Conservation (phyloP, 2,113 vertebrate genomes). For the Lycaon pictus region DNA sequence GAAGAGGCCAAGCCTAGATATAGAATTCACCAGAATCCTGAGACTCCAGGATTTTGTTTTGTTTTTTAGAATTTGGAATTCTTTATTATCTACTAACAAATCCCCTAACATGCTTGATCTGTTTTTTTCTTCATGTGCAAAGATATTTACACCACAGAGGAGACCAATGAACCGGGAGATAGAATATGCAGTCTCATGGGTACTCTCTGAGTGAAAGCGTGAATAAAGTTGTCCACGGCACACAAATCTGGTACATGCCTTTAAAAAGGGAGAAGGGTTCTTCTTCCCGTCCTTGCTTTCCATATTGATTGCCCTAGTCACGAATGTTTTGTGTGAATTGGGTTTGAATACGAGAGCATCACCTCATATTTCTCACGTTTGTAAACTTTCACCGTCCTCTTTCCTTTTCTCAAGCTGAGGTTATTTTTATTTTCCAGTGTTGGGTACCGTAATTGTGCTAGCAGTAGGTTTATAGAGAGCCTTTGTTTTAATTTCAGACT, state of each 20-base stretch:
- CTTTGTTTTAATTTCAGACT: conserved; percentile 67
- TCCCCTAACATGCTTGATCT: neutral
- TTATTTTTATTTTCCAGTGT: conserved; percentile 46
- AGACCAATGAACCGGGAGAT: neutral
- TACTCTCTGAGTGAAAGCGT: neutral
- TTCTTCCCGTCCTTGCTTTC: neutral
- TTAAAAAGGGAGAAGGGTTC: neutral
- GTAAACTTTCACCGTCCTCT: neutral
- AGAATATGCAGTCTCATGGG: neutral
- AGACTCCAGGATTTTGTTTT: conserved; percentile 1
- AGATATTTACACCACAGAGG: neutral
- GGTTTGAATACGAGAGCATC: neutral
- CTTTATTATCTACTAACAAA: neutral
- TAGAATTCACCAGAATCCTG: neutral
- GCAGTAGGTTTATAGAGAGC: conserved; percentile 3
- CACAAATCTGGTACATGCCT: neutral
- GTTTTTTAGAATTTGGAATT: neutral
- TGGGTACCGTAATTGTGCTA: conserved; percentile 8
- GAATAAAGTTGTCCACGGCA: neutral
- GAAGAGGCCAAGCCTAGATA: neutral
- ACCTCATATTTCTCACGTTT: neutral
- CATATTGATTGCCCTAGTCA: neutral
- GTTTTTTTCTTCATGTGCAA: neutral
- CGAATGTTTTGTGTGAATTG: neutral
- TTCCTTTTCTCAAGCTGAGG: neutral